Base-by-base conservation (phyloP, 2,113 vertebrate genomes). In the Istiophorus platypterus region DNA sequence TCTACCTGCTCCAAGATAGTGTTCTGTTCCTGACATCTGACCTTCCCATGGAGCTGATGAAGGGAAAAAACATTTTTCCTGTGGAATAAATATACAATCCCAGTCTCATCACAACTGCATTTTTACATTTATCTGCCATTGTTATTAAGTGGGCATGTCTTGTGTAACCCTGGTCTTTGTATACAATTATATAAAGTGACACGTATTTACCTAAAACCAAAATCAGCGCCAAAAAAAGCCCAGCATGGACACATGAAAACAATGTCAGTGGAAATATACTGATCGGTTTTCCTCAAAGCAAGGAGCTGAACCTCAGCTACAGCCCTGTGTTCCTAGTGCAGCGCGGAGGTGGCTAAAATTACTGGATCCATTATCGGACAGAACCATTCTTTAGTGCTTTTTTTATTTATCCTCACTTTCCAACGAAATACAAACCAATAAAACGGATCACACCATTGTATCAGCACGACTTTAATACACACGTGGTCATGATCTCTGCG, bases 311-410 rank as follows among this genome's bases (percentile, higher is more conserved):
- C 80, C 72, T 72, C 58, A 54, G 76, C 54, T 66, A 20, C 62
- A 80, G 45, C 68, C 56, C 56, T n/a, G 29, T 66, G 75, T 7
- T 64, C 26, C 3, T 39, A 59, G 47, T 12, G 57, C 59, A 62
- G 72, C 64, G 51, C 49, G 70, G 71, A 68, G 78, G 78, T 34
- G 77, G 84, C 80, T 80, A 74, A 56, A 37, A 47, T 0, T 0
- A 1, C 34, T 68, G 41, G 4, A 17, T 72, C 84, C 83, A 85
- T 83, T 88, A 54, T 87, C 82, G 80, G 80, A 87, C 85, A 82
- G 39, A 5, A 5, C 12, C 54, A 1, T 45, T 54, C 12, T 61
- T 49, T 31, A 7, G 1, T 18, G n/a, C 51, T 71, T n/a, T 15
- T 41, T n/a, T n/a, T n/a, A n/a, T n/a, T n/a, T 24, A 5, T 37